Evolutionary conservation across 1,140 invertebrate species (phyloP).

Genomic region (Drosophila serrata): DNA sequence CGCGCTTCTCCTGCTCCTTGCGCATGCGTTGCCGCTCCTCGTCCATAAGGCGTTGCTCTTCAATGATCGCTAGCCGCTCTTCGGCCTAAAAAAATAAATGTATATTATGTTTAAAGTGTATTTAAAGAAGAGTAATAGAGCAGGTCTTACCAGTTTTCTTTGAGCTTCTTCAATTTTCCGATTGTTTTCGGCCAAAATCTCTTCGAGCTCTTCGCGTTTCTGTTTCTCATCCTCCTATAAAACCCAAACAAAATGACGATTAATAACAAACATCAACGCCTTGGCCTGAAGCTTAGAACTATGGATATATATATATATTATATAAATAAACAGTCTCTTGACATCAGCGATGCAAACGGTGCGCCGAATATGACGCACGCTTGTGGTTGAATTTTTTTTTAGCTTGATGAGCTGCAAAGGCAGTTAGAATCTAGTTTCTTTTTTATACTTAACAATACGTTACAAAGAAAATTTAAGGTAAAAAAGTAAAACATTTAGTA

Average conservation of each 20-base stretch:
- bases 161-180: constrained; percentile 98
- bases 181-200: constrained; percentile 99
- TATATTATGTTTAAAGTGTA: background rate
- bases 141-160: constrained; percentile 93
- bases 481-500: constrained; percentile 79
- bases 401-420: constrained; percentile 64
- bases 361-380: constrained; percentile 42
- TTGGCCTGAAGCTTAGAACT: constrained; percentile 62
- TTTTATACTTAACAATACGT: constrained; percentile 70
- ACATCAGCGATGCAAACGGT: constrained; percentile 67
- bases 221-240: constrained; percentile 97
- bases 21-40: constrained; percentile 96
- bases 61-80: constrained; percentile 97
- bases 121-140: background rate
- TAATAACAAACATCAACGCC: constrained; percentile 53
- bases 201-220: constrained; percentile 97
- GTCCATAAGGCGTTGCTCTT: constrained; percentile 97
- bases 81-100: constrained; percentile 89
- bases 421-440: constrained; percentile 66
- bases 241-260: constrained; percentile 78
- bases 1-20: constrained; percentile 95
- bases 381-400: constrained; percentile 47
- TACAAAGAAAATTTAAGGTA: constrained; percentile 74
- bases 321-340: constrained; percentile 73
- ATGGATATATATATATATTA: constrained; percentile 51